Evolutionary conservation across 2,113 vertebrate species (phyloP).

Genomic region (Notothenia coriiceps): DNA sequence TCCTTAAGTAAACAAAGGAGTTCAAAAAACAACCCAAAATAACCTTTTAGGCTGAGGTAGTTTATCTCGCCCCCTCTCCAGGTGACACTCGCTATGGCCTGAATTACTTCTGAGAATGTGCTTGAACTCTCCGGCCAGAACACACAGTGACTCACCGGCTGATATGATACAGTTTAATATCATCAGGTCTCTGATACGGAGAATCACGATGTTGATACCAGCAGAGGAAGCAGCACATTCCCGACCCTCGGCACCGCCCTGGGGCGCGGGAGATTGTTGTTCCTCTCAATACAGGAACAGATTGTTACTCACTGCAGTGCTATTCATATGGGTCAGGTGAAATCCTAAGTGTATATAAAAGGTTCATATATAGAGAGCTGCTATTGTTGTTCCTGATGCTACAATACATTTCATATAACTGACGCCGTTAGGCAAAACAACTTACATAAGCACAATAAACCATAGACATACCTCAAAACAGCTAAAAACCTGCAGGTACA

Average conservation of each 20-base stretch:
- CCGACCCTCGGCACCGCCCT: constrained; percentile 20
- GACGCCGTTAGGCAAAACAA: no score
- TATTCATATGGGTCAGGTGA: constrained; percentile 36
- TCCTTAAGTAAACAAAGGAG: no score
- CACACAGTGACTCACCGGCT: constrained; percentile 6
- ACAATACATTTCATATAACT: no score
- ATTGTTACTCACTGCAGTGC: constrained; percentile 15
- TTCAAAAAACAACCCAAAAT: no score
- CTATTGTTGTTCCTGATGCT: neutral
- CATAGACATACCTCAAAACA: no score
- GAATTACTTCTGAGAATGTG: neutral
- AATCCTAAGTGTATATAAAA: neutral
- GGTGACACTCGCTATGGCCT: neutral
- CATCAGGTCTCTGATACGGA: neutral
- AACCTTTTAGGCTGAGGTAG: no score
- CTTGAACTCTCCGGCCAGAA: neutral
- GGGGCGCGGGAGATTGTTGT: constrained; percentile 12
- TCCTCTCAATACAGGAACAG: constrained; percentile 15
- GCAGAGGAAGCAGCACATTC: constrained; percentile 26
- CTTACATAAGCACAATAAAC: no score
- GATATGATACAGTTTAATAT: constrained; percentile 17
- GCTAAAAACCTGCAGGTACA: no score
- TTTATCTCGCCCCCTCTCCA: no score
- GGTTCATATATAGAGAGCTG: neutral
- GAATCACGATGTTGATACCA: constrained; percentile 24